Evolutionary conservation across 1,140 invertebrate genomes (phyloP), one percentile per base, ranked within the genome.

Genomic region (Doryteuthis pealeii): DNA sequence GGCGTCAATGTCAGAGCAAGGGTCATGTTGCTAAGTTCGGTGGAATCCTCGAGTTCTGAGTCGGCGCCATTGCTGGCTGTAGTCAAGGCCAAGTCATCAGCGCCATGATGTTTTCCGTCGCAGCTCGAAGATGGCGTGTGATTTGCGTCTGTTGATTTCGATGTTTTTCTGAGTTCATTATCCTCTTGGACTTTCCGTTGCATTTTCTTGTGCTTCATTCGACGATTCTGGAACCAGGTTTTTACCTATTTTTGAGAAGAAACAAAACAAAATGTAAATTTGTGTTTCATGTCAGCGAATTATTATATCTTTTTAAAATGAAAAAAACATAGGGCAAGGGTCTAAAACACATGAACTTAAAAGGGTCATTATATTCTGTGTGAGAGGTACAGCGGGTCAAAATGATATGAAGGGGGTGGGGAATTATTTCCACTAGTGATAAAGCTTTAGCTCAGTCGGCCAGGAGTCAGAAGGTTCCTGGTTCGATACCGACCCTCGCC

Each of bases 151-250:
- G 30, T 75, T 43, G 66, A 74, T 68, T 49, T 67, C 72, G 40
- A 72, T 22, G 30, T 58, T n/a, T n/a, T 49, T 3, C 45, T 35
- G 32, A 67, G 65, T 35, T 78, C 76, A 3, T 71, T 72, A 26
- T 90, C 90, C n/a, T 91, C 91, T 58, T 88, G 90, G 30, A 91
- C 80, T 83, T 94, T 93, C 73, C 95, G 89, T 82, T 97, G 90
- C 84, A 97, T 94, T 85, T 98, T 98, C 90, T 98, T 98, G 87
- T 98, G 96, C 84, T 98, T 99, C 96, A 98, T 98, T 78, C 96
- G 89, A 22, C 96, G 89, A 88, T 98, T 98, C 89, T 98, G 96
- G 88, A 98, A 99, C 97, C 96, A 99, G 43, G 96, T 98, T 90
- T 98, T 98, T 66, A 98, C 96, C 90, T 91, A 80, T n/a, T n/a